Evolutionary conservation across 2,113 vertebrate species (phyloP).

Genomic region (Micronycteris hirsuta): DNA sequence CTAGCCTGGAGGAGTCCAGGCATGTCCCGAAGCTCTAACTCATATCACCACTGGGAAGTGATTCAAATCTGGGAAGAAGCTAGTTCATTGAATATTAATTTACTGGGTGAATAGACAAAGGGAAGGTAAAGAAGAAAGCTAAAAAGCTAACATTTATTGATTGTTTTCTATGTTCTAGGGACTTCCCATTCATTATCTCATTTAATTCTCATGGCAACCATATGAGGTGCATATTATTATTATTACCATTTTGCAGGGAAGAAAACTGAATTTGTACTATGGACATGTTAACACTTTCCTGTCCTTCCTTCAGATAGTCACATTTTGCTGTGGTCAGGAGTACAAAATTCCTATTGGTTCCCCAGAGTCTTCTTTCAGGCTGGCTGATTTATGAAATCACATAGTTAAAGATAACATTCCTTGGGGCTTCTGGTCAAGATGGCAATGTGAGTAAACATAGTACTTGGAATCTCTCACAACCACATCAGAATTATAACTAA

Average conservation of each 20-base stretch:
- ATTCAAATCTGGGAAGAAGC: slow-evolving; percentile 61
- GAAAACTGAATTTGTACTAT: not conserved
- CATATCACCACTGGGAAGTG: slow-evolving; percentile 60
- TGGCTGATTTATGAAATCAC: not conserved
- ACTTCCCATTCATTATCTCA: slow-evolving; percentile 39
- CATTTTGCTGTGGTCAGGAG: not conserved
- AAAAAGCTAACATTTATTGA: slow-evolving; percentile 63
- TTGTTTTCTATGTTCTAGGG: slow-evolving; percentile 45
- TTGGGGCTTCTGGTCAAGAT: not conserved
- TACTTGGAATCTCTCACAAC: not conserved
- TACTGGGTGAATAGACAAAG: slow-evolving; percentile 65
- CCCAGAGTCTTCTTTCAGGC: not conserved
- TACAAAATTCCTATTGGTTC: not conserved
- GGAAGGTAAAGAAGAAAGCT: slow-evolving; percentile 27
- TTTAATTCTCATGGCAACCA: slow-evolving; percentile 47
- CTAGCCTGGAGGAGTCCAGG: slow-evolving; percentile 52
- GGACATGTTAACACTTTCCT: not conserved
- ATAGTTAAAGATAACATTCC: not conserved
- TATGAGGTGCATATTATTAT: slow-evolving; percentile 3
- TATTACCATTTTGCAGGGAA: not conserved
- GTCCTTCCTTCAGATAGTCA: not conserved
- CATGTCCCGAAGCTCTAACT: slow-evolving; percentile 56
- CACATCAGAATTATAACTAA: not conserved
- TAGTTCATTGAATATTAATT: slow-evolving; percentile 69
- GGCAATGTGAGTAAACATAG: not conserved